Evolutionary conservation across 1,140 invertebrate genomes (phyloP), one percentile per base, ranked within the genome.

Genomic region (Streblospio benedicti): DNA sequence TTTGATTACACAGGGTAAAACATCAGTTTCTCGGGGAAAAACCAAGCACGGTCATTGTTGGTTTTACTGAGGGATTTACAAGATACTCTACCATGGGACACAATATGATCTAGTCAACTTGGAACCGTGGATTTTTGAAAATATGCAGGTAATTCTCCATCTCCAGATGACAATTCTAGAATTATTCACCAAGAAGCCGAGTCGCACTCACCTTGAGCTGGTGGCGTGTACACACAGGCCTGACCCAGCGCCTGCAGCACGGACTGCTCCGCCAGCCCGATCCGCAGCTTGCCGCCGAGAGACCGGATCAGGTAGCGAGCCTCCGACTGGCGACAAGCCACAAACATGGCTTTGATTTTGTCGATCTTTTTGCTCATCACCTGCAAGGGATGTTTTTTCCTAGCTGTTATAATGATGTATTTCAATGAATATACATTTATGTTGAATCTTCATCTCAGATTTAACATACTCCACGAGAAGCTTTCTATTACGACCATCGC

Each of bases 211-310:
- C 75, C 73, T 69, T 77, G 71, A 12, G 62, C 59, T 14, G 74
- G 72, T 31, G 76, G 75, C 4, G 73, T 75, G 54, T 83, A 77
- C 25, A 85, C 82, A 66, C 86, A 86, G 3, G 94, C 94, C 69
- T 90, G 83, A 14, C 91, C 91, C 43, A 99, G 72, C 14, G 96
- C 94, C 73, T 74, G 69, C 16, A 99, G 79, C 25, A 97, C 85
- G 14, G 93, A 97, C 77, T 97, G 93, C 72, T 99, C 96, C 0
- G 95, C 97, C 52, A 99, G 80, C 2, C 95, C 95, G 66, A 99
- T 95, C 38, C 96, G 83, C 47, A 99, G 79, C 79, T 99, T 99
- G 12, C 96, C 96, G 62, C 88, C 85, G 1, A 99, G 76, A 0
- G 90, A 93, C 67, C 97, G 83, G 45, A 97, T 91, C 0, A 99